These are phyloP conservation scores for Drosophila nannoptera DNA, from an alignment of 1,140 invertebrate genomes.

Conservation along the genomic window DNA sequence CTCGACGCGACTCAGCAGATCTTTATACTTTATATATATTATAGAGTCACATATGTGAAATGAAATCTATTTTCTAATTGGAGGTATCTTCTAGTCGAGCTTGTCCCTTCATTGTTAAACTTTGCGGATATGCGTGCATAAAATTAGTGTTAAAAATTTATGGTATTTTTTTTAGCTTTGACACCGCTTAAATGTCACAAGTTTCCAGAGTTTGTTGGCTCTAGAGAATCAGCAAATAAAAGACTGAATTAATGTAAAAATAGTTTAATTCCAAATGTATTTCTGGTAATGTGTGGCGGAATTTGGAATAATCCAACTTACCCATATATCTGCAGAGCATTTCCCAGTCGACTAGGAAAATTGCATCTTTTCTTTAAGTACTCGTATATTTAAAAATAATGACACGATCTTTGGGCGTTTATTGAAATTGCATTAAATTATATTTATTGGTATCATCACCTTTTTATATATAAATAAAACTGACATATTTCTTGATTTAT, in stretches of 20 bases:
- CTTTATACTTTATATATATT: too few relatives aligned
- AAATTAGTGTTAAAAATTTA: slow-evolving; percentile 68
- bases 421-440: slow-evolving; percentile 71
- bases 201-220: slow-evolving; percentile 42
- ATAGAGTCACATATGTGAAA: too few relatives aligned
- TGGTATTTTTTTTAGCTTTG: slow-evolving; percentile 46
- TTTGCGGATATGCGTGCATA: slow-evolving; percentile 43
- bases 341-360: too few relatives aligned
- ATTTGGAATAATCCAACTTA: too few relatives aligned
- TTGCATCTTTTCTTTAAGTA: too few relatives aligned
- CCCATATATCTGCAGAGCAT: too few relatives aligned
- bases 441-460: slow-evolving; percentile 71
- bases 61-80: too few relatives aligned
- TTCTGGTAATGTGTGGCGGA: too few relatives aligned
- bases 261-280: too few relatives aligned
- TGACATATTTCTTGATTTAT: slow-evolving; percentile 30
- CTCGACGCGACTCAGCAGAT: too few relatives aligned
- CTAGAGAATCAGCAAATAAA: slow-evolving; percentile 1
- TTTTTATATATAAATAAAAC: slow-evolving; percentile 41
- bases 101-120: neutral
- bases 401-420: neutral
- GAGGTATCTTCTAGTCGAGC: too few relatives aligned
- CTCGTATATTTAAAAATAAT: neutral
- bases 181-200: slow-evolving; percentile 56
- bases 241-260: neutral